Conservation (phyloP, 2,888 invertebrate species). For the Phortica okadai region DNA sequence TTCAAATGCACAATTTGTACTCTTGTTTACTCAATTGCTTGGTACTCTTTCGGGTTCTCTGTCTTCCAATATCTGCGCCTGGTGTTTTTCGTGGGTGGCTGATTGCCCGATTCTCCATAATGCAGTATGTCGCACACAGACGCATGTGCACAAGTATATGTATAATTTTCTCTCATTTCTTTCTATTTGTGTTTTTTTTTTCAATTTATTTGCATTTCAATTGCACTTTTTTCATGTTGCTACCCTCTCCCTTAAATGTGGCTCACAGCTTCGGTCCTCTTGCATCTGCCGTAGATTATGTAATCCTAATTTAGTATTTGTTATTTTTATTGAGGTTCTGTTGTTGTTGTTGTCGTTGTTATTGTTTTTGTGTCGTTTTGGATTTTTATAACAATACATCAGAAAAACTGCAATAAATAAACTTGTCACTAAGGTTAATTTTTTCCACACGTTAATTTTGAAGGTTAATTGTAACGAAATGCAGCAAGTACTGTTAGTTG, state of each 20-base stretch:
- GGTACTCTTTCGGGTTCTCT: constrained; percentile 26
- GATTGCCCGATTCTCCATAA: constrained; percentile 39
- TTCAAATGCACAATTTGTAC: constrained; percentile 60
- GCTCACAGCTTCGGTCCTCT: neutral
- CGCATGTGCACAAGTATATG: neutral
- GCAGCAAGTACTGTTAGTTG: neutral
- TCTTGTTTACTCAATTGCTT: constrained; percentile 33
- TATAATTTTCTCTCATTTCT: constrained; percentile 28
- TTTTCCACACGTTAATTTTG: constrained; percentile 59
- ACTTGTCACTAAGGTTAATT: constrained; percentile 64
- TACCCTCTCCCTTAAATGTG: neutral
- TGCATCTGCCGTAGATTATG: constrained; percentile 51
- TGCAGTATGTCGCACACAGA: constrained; percentile 39
- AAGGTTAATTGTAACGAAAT: constrained; percentile 56
- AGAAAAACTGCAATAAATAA: neutral
- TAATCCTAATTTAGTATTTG: constrained; percentile 59
- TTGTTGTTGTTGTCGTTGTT: constrained; percentile 42
- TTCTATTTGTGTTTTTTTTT: constrained; percentile 28
- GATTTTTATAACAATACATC: constrained; percentile 43
- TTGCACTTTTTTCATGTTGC: constrained; percentile 41
- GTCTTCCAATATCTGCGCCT: constrained; percentile 46
- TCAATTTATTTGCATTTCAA: constrained; percentile 58
- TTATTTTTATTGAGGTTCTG: constrained; percentile 50
- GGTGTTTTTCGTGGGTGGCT: constrained; percentile 35
- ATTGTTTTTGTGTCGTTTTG: constrained; percentile 33